Evolutionary conservation across 1,140 invertebrate species (phyloP).

Genomic region (Anoplolepis gracilipes): DNA sequence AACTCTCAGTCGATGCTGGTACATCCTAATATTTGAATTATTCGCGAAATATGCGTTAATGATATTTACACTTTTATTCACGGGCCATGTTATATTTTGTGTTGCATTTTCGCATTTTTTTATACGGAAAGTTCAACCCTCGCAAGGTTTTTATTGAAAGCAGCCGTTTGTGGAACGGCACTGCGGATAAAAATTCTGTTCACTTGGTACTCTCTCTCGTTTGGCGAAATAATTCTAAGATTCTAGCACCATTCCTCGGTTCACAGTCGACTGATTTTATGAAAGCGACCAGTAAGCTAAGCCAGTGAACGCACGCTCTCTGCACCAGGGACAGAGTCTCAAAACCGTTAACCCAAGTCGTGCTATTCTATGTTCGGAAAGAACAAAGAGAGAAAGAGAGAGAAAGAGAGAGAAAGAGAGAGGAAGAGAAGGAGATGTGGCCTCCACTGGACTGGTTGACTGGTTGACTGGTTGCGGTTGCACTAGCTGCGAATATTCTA

Average conservation of each 20-base stretch:
- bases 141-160: slow-evolving; percentile 57
- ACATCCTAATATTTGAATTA: not conserved
- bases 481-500: slow-evolving; percentile 63
- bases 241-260: slow-evolving; percentile 73
- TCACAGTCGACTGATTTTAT: slow-evolving; percentile 74
- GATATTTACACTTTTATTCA: slow-evolving; percentile 24
- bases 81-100: slow-evolving; percentile 25
- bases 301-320: not conserved
- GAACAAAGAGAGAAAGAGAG: slow-evolving; percentile 52
- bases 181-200: slow-evolving; percentile 64
- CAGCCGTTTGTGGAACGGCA: slow-evolving; percentile 37
- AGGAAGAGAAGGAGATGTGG: slow-evolving; percentile 71
- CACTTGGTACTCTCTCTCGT: slow-evolving; percentile 40
- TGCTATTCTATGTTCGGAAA: slow-evolving; percentile 48
- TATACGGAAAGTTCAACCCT: slow-evolving; percentile 50
- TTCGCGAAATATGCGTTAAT: slow-evolving; percentile 9
- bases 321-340: slow-evolving; percentile 19
- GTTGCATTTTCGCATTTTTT: slow-evolving; percentile 33
- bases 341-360: slow-evolving; percentile 63
- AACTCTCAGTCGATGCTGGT: not conserved
- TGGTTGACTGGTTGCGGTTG: slow-evolving; percentile 56
- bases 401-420: slow-evolving; percentile 61
- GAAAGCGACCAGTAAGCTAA: slow-evolving; percentile 60
- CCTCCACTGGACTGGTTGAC: slow-evolving; percentile 60
- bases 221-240: slow-evolving; percentile 70